Evolutionary conservation across 2,797 vertebrate genomes (phyloP), one percentile per base, ranked within the genome.

Genomic region (Periophthalmus magnuspinnatus): DNA sequence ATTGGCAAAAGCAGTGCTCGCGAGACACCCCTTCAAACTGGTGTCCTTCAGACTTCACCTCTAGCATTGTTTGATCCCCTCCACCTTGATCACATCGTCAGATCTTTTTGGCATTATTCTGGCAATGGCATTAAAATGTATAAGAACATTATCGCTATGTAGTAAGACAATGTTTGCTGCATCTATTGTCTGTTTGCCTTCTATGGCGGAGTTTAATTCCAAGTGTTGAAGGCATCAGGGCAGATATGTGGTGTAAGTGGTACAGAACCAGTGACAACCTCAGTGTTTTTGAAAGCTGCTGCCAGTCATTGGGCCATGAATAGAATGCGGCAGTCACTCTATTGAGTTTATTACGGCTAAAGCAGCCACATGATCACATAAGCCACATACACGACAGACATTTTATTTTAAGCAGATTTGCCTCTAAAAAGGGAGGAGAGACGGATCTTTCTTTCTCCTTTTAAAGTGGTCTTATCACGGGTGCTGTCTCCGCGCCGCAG

Each of bases 371-470:
- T 81, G 91, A 89, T 79, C 75, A 89, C 78, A 77, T 86, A 82
- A 89, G 86, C 89, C 82, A 84, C 77, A 83, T 85, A 85, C 82
- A 88, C 88, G 85, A 82, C 84, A 86, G 62, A 69, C 74, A 73
- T 83, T 84, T 84, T 91, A 86, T 86, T 89, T 89, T 75, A 45
- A 85, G 85, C 80, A 93, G 87, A 90, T 91, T 92, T 63, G 84
- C 76, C 84, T 88, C 83, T 82, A 81, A 82, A 89, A 89, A 79
- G 82, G 76, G 79, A 82, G 80, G 78, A 83, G 78, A 81, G 77
- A 75, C 61, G 60, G 81, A 84, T 77, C 79, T 86, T 90, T 91
- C 77, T 86, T 89, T 90, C 77, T 83, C 80, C 77, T 71, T 28
- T 89, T 89, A 78, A 69, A 91, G 82, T 88, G 85, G 82, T 57